Conservation (phyloP, 2,113 vertebrate species). For the Seriola quinqueradiata region DNA sequence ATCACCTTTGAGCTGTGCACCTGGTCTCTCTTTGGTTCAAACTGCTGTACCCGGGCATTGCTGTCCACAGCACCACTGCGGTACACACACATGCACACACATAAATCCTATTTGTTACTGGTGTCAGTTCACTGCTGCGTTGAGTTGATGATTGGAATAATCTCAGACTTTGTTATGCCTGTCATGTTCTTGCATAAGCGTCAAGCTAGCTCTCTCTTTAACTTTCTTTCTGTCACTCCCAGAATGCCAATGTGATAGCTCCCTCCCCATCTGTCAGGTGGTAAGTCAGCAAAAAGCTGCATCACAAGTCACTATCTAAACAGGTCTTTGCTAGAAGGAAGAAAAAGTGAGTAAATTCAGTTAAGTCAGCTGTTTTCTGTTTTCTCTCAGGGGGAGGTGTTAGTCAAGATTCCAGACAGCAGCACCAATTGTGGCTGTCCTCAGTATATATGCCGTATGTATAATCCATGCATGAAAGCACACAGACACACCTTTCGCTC, state of each 20-base stretch:
- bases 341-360: constrained; percentile 41
- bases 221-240: constrained; percentile 52
- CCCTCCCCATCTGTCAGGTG: constrained; percentile 87
- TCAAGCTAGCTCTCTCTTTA: constrained; percentile 20
- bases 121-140: constrained; percentile 15
- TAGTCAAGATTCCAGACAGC: constrained; percentile 84
- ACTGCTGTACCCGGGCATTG: constrained; percentile 86
- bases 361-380: constrained; percentile 53
- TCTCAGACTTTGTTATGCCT: constrained; percentile 37
- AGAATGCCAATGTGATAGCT: constrained; percentile 93
- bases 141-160: constrained; percentile 10
- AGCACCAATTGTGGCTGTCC: constrained; percentile 90
- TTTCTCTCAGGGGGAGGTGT: constrained; percentile 90
- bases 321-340: constrained; percentile 31
- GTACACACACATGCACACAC: constrained; percentile 80
- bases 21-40: constrained; percentile 88
- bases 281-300: constrained; percentile 85
- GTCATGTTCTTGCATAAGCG: constrained; percentile 39
- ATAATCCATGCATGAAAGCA: constrained; percentile 6
- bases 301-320: constrained; percentile 47
- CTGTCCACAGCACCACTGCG: constrained; percentile 92
- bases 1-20: constrained; percentile 86
- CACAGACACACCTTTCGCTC: constrained; percentile 32
- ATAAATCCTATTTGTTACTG: constrained; percentile 1
- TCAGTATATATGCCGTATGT: constrained; percentile 90